Evolutionary conservation across 2,888 invertebrate species (phyloP), one percentile per base, ranked within the genome.

Genomic region (Lasioglossum villosulum): DNA sequence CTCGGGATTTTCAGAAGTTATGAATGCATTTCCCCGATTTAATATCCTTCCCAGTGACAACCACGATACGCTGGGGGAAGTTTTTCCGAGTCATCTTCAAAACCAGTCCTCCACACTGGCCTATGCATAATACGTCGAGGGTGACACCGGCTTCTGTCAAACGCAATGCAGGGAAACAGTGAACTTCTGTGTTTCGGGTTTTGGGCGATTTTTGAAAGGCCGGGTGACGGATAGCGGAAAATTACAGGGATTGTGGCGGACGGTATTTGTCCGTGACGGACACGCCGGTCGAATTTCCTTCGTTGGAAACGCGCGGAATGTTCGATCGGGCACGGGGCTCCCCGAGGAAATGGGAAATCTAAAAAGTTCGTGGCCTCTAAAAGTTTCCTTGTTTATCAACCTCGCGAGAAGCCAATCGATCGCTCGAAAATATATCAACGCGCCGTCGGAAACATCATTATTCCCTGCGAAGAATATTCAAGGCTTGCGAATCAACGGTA

Each of bases 191-290:
- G 73, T 66, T 42, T 56, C 52, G 8, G 30, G 39, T 73, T 73
- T 81, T 1, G 56, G 77, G n/a, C 39, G 48, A 63, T 63, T 81
- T 72, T 77, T 76, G 23, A 75, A 80, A 68, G 75, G 30, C 27
- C 48, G 30, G 10, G 39, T 66, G 48, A 85, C 56, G 66, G 30
- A 63, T 66, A 68, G 72, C 30, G 78, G 72, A 75, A 82, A 79
- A 79, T 66, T 66, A 73, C 48, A 68, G 68, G 73, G 56, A 68
- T 68, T 72, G 81, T 78, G 56, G 78, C 71, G 72, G 78, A 75
- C 66, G 75, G 66, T 84, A 75, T 84, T 84, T 82, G 82, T 78
- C 71, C 66, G 72, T 72, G 75, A 77, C 83, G 75, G 71, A 82
- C 30, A 73, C n/a, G 52, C 52, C 63, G 23, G 37, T 19, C n/a